Base-by-base conservation (phyloP, 2,888 invertebrate species). In the Heteromurus nitidus region DNA sequence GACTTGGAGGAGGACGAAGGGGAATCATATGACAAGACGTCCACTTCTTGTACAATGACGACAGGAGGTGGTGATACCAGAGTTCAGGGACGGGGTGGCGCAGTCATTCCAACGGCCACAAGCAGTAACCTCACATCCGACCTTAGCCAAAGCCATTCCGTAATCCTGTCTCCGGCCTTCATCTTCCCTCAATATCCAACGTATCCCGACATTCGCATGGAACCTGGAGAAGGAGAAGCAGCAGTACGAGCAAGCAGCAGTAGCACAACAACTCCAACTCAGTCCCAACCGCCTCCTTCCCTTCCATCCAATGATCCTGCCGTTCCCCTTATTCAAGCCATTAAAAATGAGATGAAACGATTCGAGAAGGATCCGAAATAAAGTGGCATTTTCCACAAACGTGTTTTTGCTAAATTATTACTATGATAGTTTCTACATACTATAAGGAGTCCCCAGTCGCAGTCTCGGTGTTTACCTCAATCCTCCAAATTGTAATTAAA, bases 271-370 rank as follows among this genome's bases (percentile, higher is more conserved):
- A 13, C 55, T 3, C 36, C 76, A n/a, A 20, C 7, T 7, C 64
- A 60, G 22, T 67, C 74, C 9, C 65, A 58, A 3, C 68, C 53
- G 1, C 90, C 91, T 0, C 91, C 92, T 5, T 16, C 72, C 0
- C 72, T 80, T 1, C 80, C 72, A 3, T 55, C 80, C 13, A 65
- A 67, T 67, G 93, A 95, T 89, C 94, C 95, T 0, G 95, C 95
- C 0, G 92, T 95, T 16, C 95, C 95, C 0, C 91, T 96, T 28
- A 95, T 96, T 87, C 93, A 94, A 58, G 95, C 95, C 84, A 96
- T 96, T 88, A 95, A 95, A 89, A 93, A 92, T 82, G 96, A 96
- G 87, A 88, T 90, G 72, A 88, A 88, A 65, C 58, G 85, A 64
- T 87, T 87, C 74, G 87, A 86, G 55, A 85, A 85, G 75, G 79